Conservation (phyloP, 2,113 vertebrate genomes). For the Ageneiosus marmoratus region DNA sequence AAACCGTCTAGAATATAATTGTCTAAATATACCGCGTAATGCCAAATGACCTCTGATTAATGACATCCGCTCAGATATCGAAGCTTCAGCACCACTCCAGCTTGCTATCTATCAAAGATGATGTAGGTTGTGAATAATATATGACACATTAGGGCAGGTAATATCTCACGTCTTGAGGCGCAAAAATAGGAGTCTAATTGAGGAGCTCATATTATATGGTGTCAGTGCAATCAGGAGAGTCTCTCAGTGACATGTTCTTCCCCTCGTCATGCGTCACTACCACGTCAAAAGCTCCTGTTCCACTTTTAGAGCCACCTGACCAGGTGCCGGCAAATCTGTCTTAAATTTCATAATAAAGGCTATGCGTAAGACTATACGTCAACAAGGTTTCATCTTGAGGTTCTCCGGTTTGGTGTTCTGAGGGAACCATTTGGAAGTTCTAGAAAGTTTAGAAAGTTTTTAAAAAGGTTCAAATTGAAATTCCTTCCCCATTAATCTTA, state of each 20-base stretch:
- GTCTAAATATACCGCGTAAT: constrained; percentile 49
- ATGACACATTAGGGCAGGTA: constrained; percentile 57
- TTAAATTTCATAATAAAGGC: constrained; percentile 29
- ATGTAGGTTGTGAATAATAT: constrained; percentile 58
- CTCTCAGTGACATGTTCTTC: constrained; percentile 43
- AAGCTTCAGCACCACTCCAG: constrained; percentile 34
- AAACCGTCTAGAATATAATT: constrained; percentile 48
- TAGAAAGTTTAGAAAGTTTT: not conserved
- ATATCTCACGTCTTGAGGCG: constrained; percentile 56
- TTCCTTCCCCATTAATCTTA: not conserved
- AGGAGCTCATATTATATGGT: constrained; percentile 50
- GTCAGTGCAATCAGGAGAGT: constrained; percentile 48
- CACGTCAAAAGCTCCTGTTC: constrained; percentile 40
- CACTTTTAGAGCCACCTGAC: constrained; percentile 42
- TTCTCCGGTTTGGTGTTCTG: not conserved
- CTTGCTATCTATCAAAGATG: constrained; percentile 48
- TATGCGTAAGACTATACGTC: not conserved
- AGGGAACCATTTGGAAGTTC: not conserved
- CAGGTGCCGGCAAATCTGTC: constrained; percentile 37
- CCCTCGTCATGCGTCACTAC: constrained; percentile 39
- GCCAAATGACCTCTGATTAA: constrained; percentile 43
- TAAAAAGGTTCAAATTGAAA: not conserved
- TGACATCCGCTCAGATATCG: constrained; percentile 35
- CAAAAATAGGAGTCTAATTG: constrained; percentile 62
- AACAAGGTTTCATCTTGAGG: not conserved